These are phyloP conservation scores for Drosophila repleta DNA, from an alignment of 1,140 invertebrate species.

Conservation along the genomic window DNA sequence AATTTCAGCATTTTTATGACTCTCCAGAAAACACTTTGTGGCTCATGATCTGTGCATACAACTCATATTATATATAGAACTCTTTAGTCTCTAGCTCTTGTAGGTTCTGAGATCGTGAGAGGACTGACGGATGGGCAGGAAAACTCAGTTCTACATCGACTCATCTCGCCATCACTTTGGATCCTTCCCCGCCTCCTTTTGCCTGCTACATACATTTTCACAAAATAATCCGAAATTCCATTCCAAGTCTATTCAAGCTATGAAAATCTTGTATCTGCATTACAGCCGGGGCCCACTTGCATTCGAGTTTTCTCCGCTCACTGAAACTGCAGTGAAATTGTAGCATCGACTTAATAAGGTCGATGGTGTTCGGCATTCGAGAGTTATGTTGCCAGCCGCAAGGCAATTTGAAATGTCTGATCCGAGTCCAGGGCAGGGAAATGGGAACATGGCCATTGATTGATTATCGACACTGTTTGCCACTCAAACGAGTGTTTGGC, in stretches of 20 bases:
- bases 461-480: conserved; percentile 73
- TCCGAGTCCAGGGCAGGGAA: background rate
- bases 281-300: too few relatives aligned
- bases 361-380: background rate
- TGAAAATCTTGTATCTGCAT: too few relatives aligned
- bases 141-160: too few relatives aligned
- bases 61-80: too few relatives aligned
- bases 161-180: too few relatives aligned
- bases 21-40: background rate
- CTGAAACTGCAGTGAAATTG: conserved; percentile 6
- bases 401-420: conserved; percentile 5
- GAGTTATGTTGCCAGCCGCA: background rate
- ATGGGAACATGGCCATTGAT: conserved; percentile 49
- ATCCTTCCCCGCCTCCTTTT: too few relatives aligned
- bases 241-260: too few relatives aligned
- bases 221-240: too few relatives aligned
- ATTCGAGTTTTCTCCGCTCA: background rate
- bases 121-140: too few relatives aligned
- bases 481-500: conserved; percentile 48
- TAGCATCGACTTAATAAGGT: conserved; percentile 4
- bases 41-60: background rate
- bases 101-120: too few relatives aligned
- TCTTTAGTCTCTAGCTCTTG: too few relatives aligned
- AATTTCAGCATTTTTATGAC: background rate
- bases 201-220: too few relatives aligned